A percentile compares a stretch with the other conserved stretches of the same genome.
Evolutionary conservation across 2,888 invertebrate species (phyloP).

Genomic region (Mesochorus sp.): DNA sequence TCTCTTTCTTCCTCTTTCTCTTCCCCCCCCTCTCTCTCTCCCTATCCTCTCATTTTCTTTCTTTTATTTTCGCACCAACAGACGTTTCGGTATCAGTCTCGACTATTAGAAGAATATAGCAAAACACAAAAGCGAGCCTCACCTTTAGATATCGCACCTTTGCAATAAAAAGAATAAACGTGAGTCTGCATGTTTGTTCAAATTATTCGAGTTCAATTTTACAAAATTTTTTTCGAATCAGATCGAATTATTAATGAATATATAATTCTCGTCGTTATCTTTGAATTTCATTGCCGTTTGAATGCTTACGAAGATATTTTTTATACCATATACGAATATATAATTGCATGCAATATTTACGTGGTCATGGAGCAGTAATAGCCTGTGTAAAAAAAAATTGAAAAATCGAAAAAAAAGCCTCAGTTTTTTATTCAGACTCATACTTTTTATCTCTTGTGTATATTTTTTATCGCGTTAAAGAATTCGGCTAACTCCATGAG

Average conservation of each 20-base stretch:
- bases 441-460: background rate
- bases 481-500: background rate
- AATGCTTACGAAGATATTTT: background rate
- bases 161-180: background rate
- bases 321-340: background rate
- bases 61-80: background rate
- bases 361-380: background rate
- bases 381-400: background rate
- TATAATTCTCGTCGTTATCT: too few species aligned
- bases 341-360: background rate
- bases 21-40: background rate
- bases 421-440: background rate
- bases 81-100: background rate
- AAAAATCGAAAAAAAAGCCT: background rate
- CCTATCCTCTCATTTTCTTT: background rate
- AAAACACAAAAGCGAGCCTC: background rate
- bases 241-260: background rate
- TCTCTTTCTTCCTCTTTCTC: too few species aligned
- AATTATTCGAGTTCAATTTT: background rate
- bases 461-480: background rate
- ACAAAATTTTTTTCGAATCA: background rate
- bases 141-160: background rate
- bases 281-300: too few species aligned
- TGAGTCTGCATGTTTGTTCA: background rate
- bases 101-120: slow-evolving; percentile 22